Evolutionary conservation across 30 jellyfish, hydroid and myxozoan species (phyloP).

Genomic region (Chrysaora quinquecirrha): DNA sequence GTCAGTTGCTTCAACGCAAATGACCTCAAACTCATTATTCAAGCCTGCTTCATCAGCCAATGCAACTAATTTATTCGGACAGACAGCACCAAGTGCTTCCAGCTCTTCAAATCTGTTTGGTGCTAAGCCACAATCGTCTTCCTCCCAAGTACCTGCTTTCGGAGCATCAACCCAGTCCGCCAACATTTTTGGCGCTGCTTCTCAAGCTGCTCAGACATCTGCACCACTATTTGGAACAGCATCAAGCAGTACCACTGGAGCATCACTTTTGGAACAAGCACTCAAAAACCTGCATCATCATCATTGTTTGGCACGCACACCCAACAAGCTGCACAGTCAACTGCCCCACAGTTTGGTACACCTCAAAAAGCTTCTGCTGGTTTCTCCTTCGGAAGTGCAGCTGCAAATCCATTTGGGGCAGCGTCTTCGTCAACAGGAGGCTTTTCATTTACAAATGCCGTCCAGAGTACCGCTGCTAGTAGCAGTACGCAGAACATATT

Average conservation of each 20-base stretch:
- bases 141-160: neutral
- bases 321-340: conserved; percentile 4
- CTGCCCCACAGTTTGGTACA: conserved; percentile 48
- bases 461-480: neutral
- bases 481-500: conserved; percentile 10
- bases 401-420: conserved; percentile 25
- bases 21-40: neutral
- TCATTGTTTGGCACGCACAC: conserved; percentile 17
- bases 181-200: conserved; percentile 21
- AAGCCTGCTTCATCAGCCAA: neutral
- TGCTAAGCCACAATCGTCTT: neutral
- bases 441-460: conserved; percentile 5
- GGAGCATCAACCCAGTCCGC: conserved; percentile 13
- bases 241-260: neutral
- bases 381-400: conserved; percentile 26
- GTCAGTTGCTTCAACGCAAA: neutral
- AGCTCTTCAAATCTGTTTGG: conserved; percentile 40
- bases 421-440: conserved; percentile 24
- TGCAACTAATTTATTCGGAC: neutral
- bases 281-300: conserved; percentile 1
- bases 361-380: neutral
- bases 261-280: neutral
- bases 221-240: conserved; percentile 46
- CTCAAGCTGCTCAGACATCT: conserved; percentile 1
- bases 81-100: conserved; percentile 5